Conservation (phyloP, 1,140 invertebrate genomes). For the Liolophura sinensis region DNA sequence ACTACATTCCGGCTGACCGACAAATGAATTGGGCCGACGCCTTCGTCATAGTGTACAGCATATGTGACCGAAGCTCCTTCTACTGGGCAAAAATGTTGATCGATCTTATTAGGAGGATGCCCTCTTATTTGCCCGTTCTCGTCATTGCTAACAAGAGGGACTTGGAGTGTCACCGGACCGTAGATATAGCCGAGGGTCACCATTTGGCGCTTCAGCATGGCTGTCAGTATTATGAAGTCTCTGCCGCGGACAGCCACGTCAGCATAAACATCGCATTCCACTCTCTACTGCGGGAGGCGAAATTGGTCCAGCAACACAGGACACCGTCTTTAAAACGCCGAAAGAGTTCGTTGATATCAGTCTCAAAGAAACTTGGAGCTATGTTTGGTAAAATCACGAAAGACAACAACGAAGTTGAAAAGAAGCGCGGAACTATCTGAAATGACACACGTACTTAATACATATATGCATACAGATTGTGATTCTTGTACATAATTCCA, state of each 20-base stretch:
- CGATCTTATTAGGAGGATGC: slow-evolving; percentile 65
- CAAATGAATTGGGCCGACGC: slow-evolving; percentile 78
- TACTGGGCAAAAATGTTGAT: slow-evolving; percentile 73
- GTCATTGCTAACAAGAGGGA: slow-evolving; percentile 82
- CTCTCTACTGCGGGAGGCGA: slow-evolving; percentile 69
- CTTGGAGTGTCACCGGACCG: slow-evolving; percentile 78
- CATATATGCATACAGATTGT: too few species aligned
- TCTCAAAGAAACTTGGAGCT: slow-evolving; percentile 66
- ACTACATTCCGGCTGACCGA: slow-evolving; percentile 15
- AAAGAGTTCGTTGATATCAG: slow-evolving; percentile 76
- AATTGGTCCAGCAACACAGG: slow-evolving; percentile 72
- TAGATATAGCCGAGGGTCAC: slow-evolving; percentile 79
- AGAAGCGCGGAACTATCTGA: too few species aligned
- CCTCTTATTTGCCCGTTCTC: slow-evolving; percentile 63
- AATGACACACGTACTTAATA: too few species aligned
- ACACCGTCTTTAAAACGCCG: slow-evolving; percentile 69
- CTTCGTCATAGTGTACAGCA: slow-evolving; percentile 83
- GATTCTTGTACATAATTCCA: too few species aligned
- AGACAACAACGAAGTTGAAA: not conserved
- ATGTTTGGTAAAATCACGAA: slow-evolving; percentile 37
- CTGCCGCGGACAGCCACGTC: slow-evolving; percentile 78
- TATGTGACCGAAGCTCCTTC: slow-evolving; percentile 76
- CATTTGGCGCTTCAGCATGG: slow-evolving; percentile 76
- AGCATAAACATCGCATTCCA: slow-evolving; percentile 81
- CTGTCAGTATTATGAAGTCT: slow-evolving; percentile 85